These are phyloP conservation scores for Bradypodion ventrale DNA, from an alignment of 2,797 vertebrate species.

Conservation along the genomic window DNA sequence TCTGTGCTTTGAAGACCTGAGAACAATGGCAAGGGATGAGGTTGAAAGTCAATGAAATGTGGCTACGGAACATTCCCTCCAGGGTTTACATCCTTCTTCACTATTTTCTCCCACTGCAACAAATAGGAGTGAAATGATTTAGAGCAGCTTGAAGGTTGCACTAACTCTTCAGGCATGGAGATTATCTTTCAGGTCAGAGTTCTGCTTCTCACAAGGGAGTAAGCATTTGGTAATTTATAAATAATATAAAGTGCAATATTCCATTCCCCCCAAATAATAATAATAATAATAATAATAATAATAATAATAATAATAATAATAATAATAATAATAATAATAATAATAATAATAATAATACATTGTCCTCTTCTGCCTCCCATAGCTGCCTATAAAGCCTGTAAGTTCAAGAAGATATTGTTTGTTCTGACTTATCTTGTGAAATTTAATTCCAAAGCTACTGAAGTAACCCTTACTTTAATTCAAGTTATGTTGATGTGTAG, in stretches of 20 bases:
- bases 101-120: background rate
- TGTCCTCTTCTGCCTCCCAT: background rate
- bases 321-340: too few relatives aligned
- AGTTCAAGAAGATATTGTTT: background rate
- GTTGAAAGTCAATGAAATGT: background rate
- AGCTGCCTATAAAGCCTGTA: background rate
- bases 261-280: too few relatives aligned
- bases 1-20: background rate
- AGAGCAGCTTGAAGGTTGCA: background rate
- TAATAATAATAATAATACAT: background rate
- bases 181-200: background rate
- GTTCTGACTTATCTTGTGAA: background rate
- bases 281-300: too few relatives aligned
- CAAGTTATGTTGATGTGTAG: background rate
- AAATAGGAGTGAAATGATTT: background rate
- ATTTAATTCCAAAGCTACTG: background rate
- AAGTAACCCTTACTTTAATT: background rate
- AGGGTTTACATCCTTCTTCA: background rate
- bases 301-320: too few relatives aligned
- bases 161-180: background rate
- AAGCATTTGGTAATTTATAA: too few relatives aligned
- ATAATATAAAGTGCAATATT: too few relatives aligned
- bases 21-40: too few relatives aligned
- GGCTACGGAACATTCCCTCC: background rate
- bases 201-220: background rate